Conservation (phyloP, 2,888 invertebrate species). For the Sicus ferrugineus region DNA sequence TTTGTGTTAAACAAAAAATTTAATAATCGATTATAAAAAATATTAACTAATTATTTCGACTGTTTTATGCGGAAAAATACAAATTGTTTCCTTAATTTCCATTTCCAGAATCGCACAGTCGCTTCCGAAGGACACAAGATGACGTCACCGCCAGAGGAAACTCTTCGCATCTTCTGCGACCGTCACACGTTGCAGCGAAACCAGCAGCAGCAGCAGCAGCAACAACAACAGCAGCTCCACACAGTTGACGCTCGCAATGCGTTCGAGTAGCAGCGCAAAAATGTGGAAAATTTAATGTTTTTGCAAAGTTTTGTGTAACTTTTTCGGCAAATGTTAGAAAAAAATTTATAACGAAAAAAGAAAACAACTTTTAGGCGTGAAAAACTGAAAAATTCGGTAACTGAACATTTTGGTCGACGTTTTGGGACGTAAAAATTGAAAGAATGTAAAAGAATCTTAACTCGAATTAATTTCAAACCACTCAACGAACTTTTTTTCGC, state of each 20-base stretch:
- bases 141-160: no score
- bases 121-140: no score
- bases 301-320: slow-evolving; percentile 43
- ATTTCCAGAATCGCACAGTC: no score
- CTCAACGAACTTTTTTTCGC: neutral
- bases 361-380: slow-evolving; percentile 25
- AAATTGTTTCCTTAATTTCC: no score
- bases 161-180: no score
- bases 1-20: no score
- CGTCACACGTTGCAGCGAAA: slow-evolving; percentile 38
- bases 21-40: no score
- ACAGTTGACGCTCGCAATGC: neutral
- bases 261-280: slow-evolving; percentile 18
- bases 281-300: slow-evolving; percentile 41
- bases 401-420: slow-evolving; percentile 2
- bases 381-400: neutral
- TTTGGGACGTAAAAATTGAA: neutral
- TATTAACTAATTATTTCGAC: no score
- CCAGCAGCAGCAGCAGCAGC: slow-evolving; percentile 34
- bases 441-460: neutral
- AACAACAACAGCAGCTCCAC: neutral
- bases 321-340: slow-evolving; percentile 46
- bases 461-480: neutral
- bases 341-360: slow-evolving; percentile 40
- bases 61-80: no score